These are phyloP conservation scores for Calyptomena viridis DNA, from an alignment of 2,113 vertebrate genomes.

Conservation along the genomic window DNA sequence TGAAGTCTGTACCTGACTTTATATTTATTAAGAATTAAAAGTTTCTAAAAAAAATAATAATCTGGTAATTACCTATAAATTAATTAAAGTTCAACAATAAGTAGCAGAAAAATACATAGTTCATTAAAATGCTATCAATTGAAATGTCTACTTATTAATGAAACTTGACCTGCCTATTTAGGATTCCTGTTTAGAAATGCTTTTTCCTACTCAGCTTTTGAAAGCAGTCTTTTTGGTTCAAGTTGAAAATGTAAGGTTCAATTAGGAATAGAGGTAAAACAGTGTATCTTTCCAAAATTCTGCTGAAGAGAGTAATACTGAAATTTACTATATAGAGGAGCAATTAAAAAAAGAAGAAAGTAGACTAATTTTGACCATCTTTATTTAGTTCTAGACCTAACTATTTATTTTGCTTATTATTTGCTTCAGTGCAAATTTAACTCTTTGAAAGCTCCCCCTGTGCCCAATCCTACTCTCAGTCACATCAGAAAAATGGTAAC, in stretches of 20 bases:
- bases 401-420: neutral
- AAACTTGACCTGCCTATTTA: neutral
- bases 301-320: neutral
- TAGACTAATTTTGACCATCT: neutral
- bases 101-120: neutral
- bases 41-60: neutral
- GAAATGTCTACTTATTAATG: neutral
- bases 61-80: neutral
- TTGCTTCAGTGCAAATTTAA: neutral
- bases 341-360: neutral
- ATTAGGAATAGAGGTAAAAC: neutral
- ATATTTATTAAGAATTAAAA: neutral
- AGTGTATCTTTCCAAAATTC: neutral
- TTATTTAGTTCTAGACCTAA: neutral
- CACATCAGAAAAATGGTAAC: neutral
- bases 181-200: neutral
- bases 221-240: neutral
- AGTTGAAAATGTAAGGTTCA: neutral
- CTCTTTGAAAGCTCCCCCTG: neutral
- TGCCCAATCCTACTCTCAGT: neutral
- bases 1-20: neutral
- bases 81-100: neutral
- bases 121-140: constrained; percentile 23
- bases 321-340: neutral
- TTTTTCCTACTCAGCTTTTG: neutral